Conservation (phyloP, 2,888 invertebrate genomes). For the Polydesmus complanatus region DNA sequence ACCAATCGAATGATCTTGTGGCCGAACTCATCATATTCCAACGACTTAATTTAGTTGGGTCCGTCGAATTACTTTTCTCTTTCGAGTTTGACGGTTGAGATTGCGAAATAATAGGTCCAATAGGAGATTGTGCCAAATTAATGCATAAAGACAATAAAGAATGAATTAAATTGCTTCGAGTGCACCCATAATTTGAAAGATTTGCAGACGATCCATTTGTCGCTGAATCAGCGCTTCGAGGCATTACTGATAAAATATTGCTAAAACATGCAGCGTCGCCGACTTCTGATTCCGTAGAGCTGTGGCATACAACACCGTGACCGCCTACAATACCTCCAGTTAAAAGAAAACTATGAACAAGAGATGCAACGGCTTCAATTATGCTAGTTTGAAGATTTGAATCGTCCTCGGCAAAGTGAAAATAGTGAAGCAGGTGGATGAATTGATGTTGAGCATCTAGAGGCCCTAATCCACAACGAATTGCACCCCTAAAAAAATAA, state of each 20-base stretch:
- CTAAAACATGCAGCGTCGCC: constrained; percentile 46
- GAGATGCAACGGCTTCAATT: constrained; percentile 48
- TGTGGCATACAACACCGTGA: constrained; percentile 29
- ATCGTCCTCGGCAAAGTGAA: constrained; percentile 53
- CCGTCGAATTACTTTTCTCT: constrained; percentile 1
- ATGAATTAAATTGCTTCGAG: constrained; percentile 12
- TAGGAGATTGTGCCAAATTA: constrained; percentile 47
- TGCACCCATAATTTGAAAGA: neutral
- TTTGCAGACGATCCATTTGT: neutral
- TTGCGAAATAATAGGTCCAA: constrained; percentile 35
- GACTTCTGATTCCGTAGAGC: constrained; percentile 34
- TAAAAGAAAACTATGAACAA: constrained; percentile 27
- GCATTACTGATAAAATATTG: constrained; percentile 59
- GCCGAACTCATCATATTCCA: neutral
- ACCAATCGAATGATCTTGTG: neutral
- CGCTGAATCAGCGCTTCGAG: neutral
- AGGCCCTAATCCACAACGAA: constrained; percentile 38
- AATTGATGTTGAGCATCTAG: constrained; percentile 61
- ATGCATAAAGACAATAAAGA: constrained; percentile 54
- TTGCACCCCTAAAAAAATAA: constrained; percentile 35
- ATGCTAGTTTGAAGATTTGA: constrained; percentile 56
- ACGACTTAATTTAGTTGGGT: neutral
- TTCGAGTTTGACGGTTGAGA: constrained; percentile 17
- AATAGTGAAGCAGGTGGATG: constrained; percentile 48
- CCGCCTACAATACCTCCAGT: constrained; percentile 24